These are phyloP conservation scores for Zaprionus camerounensis DNA, from an alignment of 1,140 invertebrate species.

Conservation along the genomic window DNA sequence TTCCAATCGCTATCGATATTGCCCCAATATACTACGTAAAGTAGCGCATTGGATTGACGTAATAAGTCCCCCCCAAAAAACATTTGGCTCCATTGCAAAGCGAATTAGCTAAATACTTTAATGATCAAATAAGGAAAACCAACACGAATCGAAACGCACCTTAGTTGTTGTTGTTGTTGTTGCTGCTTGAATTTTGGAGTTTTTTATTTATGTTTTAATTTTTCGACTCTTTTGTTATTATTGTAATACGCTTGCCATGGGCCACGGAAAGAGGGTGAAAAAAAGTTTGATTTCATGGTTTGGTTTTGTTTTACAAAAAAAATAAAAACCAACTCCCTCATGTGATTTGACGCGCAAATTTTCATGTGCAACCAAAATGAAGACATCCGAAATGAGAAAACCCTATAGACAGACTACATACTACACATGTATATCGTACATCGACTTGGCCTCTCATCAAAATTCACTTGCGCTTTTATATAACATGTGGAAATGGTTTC, in stretches of 20 bases:
- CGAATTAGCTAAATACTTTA: constrained; percentile 57
- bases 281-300: constrained; percentile 51
- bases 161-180: neutral
- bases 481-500: constrained; percentile 62
- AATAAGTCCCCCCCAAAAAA: constrained; percentile 2
- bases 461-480: constrained; percentile 70
- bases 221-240: constrained; percentile 6
- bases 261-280: constrained; percentile 17
- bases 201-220: neutral
- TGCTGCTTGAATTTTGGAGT: constrained; percentile 6
- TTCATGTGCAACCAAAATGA: constrained; percentile 51
- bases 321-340: constrained; percentile 5
- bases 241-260: constrained; percentile 14
- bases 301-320: constrained; percentile 17
- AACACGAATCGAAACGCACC: constrained; percentile 35
- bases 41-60: constrained; percentile 5
- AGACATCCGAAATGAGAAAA: constrained; percentile 49
- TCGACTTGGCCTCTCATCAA: constrained; percentile 42
- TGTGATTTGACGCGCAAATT: constrained; percentile 46
- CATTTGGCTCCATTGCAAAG: constrained; percentile 36
- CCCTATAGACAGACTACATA: neutral
- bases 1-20: constrained; percentile 1
- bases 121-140: constrained; percentile 52
- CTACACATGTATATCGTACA: neutral
- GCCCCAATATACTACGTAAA: constrained; percentile 1